Evolutionary conservation across 2,888 invertebrate genomes (phyloP), one percentile per base, ranked within the genome.

Genomic region (Beris chalybata): DNA sequence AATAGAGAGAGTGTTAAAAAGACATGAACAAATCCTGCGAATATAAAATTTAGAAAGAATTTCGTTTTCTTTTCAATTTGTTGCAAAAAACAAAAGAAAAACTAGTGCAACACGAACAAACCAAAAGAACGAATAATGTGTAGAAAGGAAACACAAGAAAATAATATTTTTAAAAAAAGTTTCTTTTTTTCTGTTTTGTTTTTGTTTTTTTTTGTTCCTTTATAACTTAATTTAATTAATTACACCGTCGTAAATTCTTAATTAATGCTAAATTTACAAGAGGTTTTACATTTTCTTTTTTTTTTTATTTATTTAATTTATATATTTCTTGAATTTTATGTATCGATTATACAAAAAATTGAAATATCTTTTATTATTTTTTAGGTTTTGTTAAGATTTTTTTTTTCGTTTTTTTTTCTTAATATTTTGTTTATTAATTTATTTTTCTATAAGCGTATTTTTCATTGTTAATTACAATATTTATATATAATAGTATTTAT

Each of bases 381-480:
- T 52, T 13, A 30, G 45, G 50, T 48, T 66, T 65, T 52, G 29
- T 59, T 55, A 48, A 47, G 11, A 29, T 64, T 52, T 54, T 54
- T 54, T 38, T 64, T 59, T 67, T 59, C 55, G 44, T 65, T 73
- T 72, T 71, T 71, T 72, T 73, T 71, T 71, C 71, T 73, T 72
- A 72, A 73, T 45, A 45, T 64, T 29, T 4, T 38, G 38, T 38
- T 57, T 32, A 15, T 64, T 65, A 63, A 48, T 65, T 73, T 72
- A 72, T 71, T 72, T 73, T 71, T 71, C 71, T 73, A 72, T 73
- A 73, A 73, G 73, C 73, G 73, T 73, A 72, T 72, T 71, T 71
- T 74, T 74, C 71, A 72, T 72, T 72, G 71, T 73, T 73, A 71
- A 71, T 70, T 73, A 65, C 65, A 65, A 48, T 56, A 59, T 52